A percentile compares a stretch with the other conserved stretches of the same genome.
Evolutionary conservation across 1,140 invertebrate species (phyloP).

Genomic region (Lutraria rhynchaena): DNA sequence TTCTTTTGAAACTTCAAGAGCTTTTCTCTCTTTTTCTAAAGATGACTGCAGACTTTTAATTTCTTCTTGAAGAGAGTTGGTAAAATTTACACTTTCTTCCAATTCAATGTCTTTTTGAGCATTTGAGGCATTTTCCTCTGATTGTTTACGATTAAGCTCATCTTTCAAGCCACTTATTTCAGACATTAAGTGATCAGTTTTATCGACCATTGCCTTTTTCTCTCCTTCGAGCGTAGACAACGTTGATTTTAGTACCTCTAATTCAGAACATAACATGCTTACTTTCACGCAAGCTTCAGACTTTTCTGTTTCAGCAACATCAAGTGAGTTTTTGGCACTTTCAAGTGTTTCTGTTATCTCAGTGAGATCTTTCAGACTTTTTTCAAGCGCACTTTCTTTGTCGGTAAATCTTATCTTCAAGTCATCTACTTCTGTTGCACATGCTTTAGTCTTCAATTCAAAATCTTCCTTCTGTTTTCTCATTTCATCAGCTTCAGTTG

Average conservation of each 20-base stretch:
- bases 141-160: not conserved
- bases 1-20: not conserved
- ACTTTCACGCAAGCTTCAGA: not conserved
- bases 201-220: not conserved
- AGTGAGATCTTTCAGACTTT: not conserved
- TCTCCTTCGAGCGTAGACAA: not conserved
- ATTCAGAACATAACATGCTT: not conserved
- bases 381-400: not conserved
- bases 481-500: not conserved
- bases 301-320: not conserved
- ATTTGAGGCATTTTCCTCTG: not conserved
- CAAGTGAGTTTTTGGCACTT: not conserved
- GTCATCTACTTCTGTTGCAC: not conserved
- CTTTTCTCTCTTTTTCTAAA: conserved; percentile 4
- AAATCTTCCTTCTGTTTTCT: not conserved
- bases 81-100: conserved; percentile 13
- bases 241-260: not conserved
- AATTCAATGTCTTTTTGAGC: conserved; percentile 1
- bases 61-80: conserved; percentile 9
- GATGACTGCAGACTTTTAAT: conserved; percentile 7
- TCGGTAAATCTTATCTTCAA: not conserved
- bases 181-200: not conserved
- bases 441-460: not conserved
- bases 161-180: conserved; percentile 20
- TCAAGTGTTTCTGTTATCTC: not conserved